Evolutionary conservation across 2,888 invertebrate genomes (phyloP), one percentile per base, ranked within the genome.

Genomic region (Drosophila paracracens): DNA sequence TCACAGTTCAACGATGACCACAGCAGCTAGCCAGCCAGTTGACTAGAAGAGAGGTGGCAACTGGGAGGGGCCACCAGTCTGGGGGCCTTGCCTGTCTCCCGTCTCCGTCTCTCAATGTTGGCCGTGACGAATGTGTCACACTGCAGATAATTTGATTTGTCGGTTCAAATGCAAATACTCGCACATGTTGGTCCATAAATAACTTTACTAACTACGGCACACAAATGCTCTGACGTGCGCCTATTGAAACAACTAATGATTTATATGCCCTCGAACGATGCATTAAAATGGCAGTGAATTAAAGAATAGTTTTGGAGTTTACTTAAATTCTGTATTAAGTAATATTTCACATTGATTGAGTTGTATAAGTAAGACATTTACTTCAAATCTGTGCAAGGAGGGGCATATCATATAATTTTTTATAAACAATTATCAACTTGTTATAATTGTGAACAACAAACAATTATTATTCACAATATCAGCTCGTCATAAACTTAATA

Each of bases 131-230:
- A 84, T 86, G 74, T 86, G 79, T 81, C 86, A 83, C 70, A 81
- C 69, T 65, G 74, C 69, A 69, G 61, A 74, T 81, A 78, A 86
- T 88, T 81, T 86, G 83, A 84, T 86, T 86, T 88, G 84, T 86
- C 70, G 67, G 33, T 29, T 60, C 77, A 53, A 81, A 81, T 79
- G 81, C 74, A 79, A 81, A 79, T 71, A 75, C 40, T 51, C 31
- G 48, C 63, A 59, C 59, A 40, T 52, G 36, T 35, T 64, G 50
- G 59, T 76, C 77, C 65, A 81, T 67, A 81, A 80, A 79, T 81
- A 81, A 70, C 65, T 62, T 18, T n/a, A 27, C 64, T 58, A 46
- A 73, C 51, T 62, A 65, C 64, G 72, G 43, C 72, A 63, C 8
- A 29, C 60, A 35, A 60, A 63, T 53, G 53, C 43, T 40, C 7